Evolutionary conservation across 2,113 vertebrate genomes (phyloP).

Genomic region (Larimichthys polyactis): DNA sequence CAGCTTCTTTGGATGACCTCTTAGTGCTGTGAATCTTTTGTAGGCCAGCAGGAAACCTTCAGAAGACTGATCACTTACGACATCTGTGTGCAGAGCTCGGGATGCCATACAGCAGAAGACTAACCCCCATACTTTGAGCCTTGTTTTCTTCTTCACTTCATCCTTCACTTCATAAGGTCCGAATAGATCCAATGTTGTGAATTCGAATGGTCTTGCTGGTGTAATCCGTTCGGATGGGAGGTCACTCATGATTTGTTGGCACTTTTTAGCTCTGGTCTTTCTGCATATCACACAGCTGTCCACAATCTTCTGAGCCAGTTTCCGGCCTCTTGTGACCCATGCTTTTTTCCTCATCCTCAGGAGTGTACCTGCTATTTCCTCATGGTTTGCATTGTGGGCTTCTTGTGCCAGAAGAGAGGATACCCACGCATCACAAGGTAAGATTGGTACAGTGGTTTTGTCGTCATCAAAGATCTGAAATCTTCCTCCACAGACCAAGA

Average conservation of each 20-base stretch:
- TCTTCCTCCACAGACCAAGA: conserved; percentile 40
- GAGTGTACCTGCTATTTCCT: background rate
- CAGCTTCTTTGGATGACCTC: too few species aligned
- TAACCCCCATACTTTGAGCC: conserved; percentile 37
- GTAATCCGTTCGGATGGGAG: background rate
- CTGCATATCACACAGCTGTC: conserved; percentile 6
- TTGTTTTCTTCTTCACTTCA: conserved; percentile 11
- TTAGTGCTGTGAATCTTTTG: conserved; percentile 1
- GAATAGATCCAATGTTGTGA: conserved; percentile 41
- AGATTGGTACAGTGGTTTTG: conserved; percentile 7
- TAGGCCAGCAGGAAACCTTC: conserved; percentile 48
- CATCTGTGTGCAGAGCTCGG: conserved; percentile 29
- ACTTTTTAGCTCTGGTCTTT: background rate
- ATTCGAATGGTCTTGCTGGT: conserved; percentile 31
- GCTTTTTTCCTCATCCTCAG: too few species aligned
- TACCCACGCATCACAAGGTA: conserved; percentile 32
- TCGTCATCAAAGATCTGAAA: conserved; percentile 38
- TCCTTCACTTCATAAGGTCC: conserved; percentile 42
- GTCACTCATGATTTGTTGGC: conserved; percentile 19
- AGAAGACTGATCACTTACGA: conserved; percentile 19
- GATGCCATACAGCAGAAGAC: conserved; percentile 46
- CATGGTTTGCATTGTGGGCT: conserved; percentile 6
- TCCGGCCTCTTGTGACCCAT: background rate
- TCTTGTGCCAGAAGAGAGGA: conserved; percentile 21
- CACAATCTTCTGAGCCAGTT: conserved; percentile 1